A percentile compares a stretch with the other conserved stretches of the same genome.
phyloP scores from a whole-genome alignment of 2,888 invertebrate species.

The Anagyrus pseudococci region DNA sequence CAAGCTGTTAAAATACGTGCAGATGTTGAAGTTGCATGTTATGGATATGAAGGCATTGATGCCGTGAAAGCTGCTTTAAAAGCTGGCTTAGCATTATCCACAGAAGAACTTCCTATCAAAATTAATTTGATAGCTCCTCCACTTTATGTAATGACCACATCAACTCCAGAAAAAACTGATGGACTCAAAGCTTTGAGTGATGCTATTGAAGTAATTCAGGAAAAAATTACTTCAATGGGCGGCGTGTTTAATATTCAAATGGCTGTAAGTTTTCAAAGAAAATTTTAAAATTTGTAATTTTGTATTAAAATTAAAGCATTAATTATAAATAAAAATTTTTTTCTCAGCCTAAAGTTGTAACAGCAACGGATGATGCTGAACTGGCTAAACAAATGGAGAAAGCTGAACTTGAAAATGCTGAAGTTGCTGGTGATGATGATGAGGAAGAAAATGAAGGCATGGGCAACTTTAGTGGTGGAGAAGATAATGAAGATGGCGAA shows the following conservation, averaged over 20 bases:
- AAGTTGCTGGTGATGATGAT: slow-evolving; percentile 90
- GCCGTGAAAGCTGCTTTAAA: slow-evolving; percentile 94
- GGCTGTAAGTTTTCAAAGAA: slow-evolving; percentile 72
- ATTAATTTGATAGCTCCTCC: slow-evolving; percentile 99
- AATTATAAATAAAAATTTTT: slow-evolving; percentile 12
- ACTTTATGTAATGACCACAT: slow-evolving; percentile 97
- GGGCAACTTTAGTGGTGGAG: slow-evolving; percentile 64
- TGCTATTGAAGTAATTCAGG: slow-evolving; percentile 87
- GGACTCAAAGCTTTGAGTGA: slow-evolving; percentile 89
- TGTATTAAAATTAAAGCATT: not conserved
- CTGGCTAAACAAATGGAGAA: slow-evolving; percentile 91
- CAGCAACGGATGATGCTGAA: slow-evolving; percentile 97
- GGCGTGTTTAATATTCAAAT: slow-evolving; percentile 95
- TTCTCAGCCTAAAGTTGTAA: slow-evolving; percentile 93
- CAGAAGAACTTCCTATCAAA: slow-evolving; percentile 94
- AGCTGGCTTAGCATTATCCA: slow-evolving; percentile 88
- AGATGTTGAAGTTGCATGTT: slow-evolving; percentile 93
- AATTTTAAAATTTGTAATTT: not conserved
- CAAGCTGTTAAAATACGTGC: slow-evolving; percentile 96
- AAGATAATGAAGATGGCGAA: slow-evolving; percentile 57
- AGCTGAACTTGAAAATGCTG: slow-evolving; percentile 92
- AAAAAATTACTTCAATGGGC: slow-evolving; percentile 80
- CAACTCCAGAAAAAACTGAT: slow-evolving; percentile 94
- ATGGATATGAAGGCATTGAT: slow-evolving; percentile 98
- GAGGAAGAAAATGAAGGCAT: slow-evolving; percentile 77